These are phyloP conservation scores for Apantesis nais DNA, from an alignment of 2,888 invertebrate genomes.

Conservation along the genomic window DNA sequence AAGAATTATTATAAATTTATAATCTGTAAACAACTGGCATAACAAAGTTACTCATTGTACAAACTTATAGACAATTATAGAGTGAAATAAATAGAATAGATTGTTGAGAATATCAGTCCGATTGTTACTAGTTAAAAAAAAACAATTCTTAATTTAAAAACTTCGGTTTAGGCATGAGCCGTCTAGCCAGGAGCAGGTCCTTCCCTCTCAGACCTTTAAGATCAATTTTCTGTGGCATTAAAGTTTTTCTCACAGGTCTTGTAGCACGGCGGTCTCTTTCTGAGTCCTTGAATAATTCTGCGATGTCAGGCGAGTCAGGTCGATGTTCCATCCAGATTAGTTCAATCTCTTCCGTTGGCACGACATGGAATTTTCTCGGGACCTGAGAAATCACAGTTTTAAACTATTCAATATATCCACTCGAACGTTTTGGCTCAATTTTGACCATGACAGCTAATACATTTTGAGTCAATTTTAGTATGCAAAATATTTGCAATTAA, in stretches of 20 bases:
- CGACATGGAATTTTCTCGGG: neutral
- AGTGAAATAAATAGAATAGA: neutral
- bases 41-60: too few relatives aligned
- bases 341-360: neutral
- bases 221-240: neutral
- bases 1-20: too few relatives aligned
- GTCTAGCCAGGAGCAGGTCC: neutral
- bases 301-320: neutral
- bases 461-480: too few relatives aligned
- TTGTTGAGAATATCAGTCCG: neutral
- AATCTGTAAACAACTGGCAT: too few relatives aligned
- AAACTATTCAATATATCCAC: too few relatives aligned
- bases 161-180: constrained; percentile 5
- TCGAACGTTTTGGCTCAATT: too few relatives aligned
- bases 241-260: neutral
- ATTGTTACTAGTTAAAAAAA: neutral
- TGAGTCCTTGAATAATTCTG: neutral
- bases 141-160: constrained; percentile 4
- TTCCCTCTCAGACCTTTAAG: neutral
- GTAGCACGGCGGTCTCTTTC: neutral
- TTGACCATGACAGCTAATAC: too few relatives aligned
- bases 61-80: too few relatives aligned
- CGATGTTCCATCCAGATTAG: neutral
- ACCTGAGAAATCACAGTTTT: neutral
- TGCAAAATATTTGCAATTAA: too few relatives aligned